phyloP scores from a whole-genome alignment of 2,888 invertebrate species.

The Harpagoxenus sublaevis region DNA sequence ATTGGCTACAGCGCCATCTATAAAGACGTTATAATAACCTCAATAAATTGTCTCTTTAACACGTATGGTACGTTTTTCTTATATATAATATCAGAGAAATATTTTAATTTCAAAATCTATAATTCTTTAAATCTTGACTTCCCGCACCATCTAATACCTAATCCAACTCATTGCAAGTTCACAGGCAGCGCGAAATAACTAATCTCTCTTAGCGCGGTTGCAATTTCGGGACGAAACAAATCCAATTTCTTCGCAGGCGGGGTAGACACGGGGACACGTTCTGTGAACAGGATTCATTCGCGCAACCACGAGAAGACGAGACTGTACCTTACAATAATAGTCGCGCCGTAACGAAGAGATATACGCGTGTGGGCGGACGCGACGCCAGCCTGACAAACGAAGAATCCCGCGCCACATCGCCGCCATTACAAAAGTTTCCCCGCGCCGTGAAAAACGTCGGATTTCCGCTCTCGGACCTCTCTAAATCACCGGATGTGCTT shows the following conservation, averaged over 20 bases:
- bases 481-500: conserved; percentile 63
- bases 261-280: conserved; percentile 35
- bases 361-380: conserved; percentile 48
- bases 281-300: conserved; percentile 49
- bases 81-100: neutral
- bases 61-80: neutral
- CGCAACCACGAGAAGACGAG: conserved; percentile 13
- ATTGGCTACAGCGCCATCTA: too few relatives aligned
- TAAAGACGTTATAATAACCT: too few relatives aligned
- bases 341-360: conserved; percentile 66
- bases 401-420: conserved; percentile 37
- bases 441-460: conserved; percentile 54
- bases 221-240: conserved; percentile 50
- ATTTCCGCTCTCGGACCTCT: conserved; percentile 54
- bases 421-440: conserved; percentile 55
- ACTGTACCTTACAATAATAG: conserved; percentile 61
- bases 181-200: conserved; percentile 42
- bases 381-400: conserved; percentile 43
- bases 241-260: conserved; percentile 52
- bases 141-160: neutral
- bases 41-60: too few relatives aligned
- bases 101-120: neutral
- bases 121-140: conserved; percentile 10
- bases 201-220: conserved; percentile 50
- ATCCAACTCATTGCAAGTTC: conserved; percentile 19